These are phyloP conservation scores for Cremastobaeus sp. DNA, from an alignment of 2,888 invertebrate genomes.

Conservation along the genomic window DNA sequence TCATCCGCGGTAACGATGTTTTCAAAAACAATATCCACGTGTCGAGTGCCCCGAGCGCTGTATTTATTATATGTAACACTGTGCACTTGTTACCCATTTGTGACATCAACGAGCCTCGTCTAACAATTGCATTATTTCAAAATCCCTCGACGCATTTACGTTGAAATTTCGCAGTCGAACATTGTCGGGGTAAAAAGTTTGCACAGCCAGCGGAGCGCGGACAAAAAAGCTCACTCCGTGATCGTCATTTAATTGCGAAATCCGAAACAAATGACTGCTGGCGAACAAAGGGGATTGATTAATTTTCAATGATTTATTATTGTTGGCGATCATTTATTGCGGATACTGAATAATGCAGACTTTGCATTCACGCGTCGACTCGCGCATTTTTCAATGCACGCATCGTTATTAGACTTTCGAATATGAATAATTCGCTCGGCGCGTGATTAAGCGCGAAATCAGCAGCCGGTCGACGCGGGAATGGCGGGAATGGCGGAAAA, in stretches of 20 bases:
- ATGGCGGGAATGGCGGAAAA: not conserved
- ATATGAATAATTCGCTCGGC: no score
- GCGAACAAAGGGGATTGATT: no score
- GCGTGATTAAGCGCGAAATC: not conserved
- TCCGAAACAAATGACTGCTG: no score
- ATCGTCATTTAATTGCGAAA: constrained; percentile 34
- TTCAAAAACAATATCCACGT: constrained; percentile 77
- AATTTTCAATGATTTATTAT: no score
- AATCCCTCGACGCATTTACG: constrained; percentile 26
- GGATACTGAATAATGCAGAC: no score
- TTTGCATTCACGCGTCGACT: no score
- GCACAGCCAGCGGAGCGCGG: not conserved
- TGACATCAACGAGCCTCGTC: constrained; percentile 57
- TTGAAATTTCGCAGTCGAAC: constrained; percentile 8
- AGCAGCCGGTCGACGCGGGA: not conserved
- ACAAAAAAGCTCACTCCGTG: no score
- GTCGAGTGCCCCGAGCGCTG: constrained; percentile 63
- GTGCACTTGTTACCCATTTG: constrained; percentile 59
- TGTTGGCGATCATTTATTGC: no score
- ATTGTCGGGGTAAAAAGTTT: not conserved
- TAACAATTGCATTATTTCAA: constrained; percentile 54
- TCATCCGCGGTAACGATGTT: constrained; percentile 77
- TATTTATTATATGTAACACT: constrained; percentile 61
- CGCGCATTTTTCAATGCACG: no score
- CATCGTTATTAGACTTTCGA: no score